Conservation (phyloP, 1,140 invertebrate species). For the Liolophura sinensis region DNA sequence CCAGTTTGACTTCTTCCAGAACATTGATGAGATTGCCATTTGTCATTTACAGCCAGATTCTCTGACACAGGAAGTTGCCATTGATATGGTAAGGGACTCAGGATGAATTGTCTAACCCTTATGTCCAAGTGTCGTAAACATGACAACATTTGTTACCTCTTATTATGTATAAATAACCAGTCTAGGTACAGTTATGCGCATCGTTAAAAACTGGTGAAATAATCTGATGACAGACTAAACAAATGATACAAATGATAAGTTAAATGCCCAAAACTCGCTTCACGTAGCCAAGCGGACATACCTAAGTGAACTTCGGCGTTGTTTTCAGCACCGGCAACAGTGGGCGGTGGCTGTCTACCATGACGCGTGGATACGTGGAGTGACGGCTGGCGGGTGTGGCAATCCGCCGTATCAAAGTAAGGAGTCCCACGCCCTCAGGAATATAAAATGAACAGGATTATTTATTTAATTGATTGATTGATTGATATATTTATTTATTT, state of each 20-base stretch:
- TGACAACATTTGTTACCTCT: too few relatives aligned
- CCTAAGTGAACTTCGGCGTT: too few relatives aligned
- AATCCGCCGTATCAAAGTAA: constrained; percentile 48
- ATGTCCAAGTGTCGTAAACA: too few relatives aligned
- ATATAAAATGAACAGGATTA: too few relatives aligned
- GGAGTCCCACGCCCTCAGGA: background rate
- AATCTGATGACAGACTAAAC: too few relatives aligned
- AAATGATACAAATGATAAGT: too few relatives aligned
- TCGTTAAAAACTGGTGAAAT: too few relatives aligned
- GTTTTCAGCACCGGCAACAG: constrained; percentile 34
- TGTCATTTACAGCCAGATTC: constrained; percentile 51
- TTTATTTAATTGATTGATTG: too few relatives aligned
- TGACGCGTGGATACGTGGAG: constrained; percentile 49
- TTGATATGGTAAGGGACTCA: constrained; percentile 29
- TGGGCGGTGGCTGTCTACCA: constrained; percentile 51
- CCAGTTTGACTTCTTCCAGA: constrained; percentile 43
- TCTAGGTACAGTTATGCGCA: background rate
- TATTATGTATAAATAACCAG: background rate
- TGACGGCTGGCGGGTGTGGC: constrained; percentile 56
- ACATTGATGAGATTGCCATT: constrained; percentile 50
- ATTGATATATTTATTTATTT: too few relatives aligned
- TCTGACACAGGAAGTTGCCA: constrained; percentile 35
- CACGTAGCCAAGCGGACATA: too few relatives aligned
- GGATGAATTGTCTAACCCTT: too few relatives aligned
- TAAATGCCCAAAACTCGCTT: too few relatives aligned